Evolutionary conservation across 2,113 vertebrate genomes (phyloP), one percentile per base, ranked within the genome.

Genomic region (Chloropsis cyanopogon): DNA sequence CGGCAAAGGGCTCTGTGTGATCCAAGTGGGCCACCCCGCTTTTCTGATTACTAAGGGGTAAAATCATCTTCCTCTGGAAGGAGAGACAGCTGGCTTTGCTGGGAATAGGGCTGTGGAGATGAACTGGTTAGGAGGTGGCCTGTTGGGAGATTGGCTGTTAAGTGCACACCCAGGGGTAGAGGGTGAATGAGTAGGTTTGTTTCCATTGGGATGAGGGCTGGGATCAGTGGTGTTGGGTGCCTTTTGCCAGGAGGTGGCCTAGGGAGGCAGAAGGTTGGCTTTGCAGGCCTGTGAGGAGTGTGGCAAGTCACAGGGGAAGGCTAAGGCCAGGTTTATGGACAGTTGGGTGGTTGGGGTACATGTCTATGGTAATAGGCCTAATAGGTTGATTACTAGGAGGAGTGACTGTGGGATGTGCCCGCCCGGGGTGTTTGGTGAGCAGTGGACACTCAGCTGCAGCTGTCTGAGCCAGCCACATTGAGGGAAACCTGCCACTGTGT

Each of bases 31-130:
- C 22, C 98, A 98, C 94, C 37, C 37, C 10, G 37, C 37, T 37
- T 37, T 37, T 37, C 10, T 37, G 37, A 37, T 37, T 37, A 37
- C 37, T 10, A 99, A 98, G 97, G 99, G 99, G 99, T 99, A 95
- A 92, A 54, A 12, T 14, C 41, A 15, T 23, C n/a, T 33, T n/a
- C 10, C 6, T 13, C 59, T 47, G 47, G 21, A 21, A 22, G 46
- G 46, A 47, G 24, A 21, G 56, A n/a, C 2, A 15, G 33, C 56
- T 59, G 56, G 9, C 3, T 14, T 22, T 22, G 47, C 4, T 23
- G 47, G 12, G 47, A 47, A 10, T 15, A 15, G 50, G 22, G 33
- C 56, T 35, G 56, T 35, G 33, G 22, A 6, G 54, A 14, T 21
- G 20, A n/a, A 20, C 53, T 33, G 54, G 20, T 22, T 31, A 56